phyloP scores from a whole-genome alignment of 2,797 vertebrate species.

The Alauda arvensis region DNA sequence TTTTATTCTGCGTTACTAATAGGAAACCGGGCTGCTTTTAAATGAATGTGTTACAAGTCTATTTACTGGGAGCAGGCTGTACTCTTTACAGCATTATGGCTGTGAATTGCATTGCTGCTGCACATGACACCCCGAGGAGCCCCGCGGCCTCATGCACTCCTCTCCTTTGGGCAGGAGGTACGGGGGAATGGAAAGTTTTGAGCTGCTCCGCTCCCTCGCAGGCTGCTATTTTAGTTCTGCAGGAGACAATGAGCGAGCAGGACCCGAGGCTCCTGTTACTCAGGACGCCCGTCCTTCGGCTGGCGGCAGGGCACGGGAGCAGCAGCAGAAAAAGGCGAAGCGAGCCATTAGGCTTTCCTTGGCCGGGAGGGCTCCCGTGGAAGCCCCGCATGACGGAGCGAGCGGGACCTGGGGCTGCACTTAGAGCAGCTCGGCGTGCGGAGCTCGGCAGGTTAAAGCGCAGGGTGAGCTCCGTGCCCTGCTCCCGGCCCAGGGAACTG shows the following conservation, averaged over 20 bases:
- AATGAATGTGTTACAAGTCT: neutral
- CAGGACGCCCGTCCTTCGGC: neutral
- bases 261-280: neutral
- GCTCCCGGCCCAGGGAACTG: neutral
- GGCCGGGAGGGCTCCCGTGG: neutral
- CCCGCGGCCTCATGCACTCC: neutral
- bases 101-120: neutral
- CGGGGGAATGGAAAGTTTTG: constrained; percentile 9
- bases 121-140: neutral
- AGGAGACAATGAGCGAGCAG: neutral
- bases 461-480: neutral
- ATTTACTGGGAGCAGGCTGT: neutral
- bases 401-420: neutral
- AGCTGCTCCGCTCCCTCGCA: neutral
- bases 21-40: neutral
- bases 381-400: neutral
- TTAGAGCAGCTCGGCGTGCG: neutral
- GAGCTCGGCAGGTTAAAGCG: neutral
- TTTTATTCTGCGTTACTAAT: neutral
- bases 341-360: neutral
- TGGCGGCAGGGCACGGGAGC: neutral
- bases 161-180: neutral
- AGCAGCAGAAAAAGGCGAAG: neutral
- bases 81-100: neutral
- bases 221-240: constrained; percentile 38